Base-by-base conservation (phyloP, 1,140 invertebrate genomes). In the Babylonia areolata region DNA sequence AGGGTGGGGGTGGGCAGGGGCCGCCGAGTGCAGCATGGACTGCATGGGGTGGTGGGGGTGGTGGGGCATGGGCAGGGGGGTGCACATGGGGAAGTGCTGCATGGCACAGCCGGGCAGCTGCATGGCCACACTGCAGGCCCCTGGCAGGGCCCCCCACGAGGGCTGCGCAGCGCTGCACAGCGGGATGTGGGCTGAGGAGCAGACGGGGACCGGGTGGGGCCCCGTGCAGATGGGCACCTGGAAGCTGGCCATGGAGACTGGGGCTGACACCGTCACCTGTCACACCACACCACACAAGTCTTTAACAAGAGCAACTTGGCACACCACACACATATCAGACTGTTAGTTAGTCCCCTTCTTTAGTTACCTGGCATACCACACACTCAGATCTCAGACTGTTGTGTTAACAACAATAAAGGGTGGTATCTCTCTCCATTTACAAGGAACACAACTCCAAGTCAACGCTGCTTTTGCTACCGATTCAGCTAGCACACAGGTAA, bases 191-290 rank as follows among this genome's bases (percentile, higher is more conserved):
- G 88, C 85, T n/a, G 91, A 88, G 17, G 91, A 91, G 75, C 93
- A 93, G 73, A 93, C 90, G 23, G 92, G 92, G 81, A 93, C 89
- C 73, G 91, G 90, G 86, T 94, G 93, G 37, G 92, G 89, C 71
- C 91, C 91, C 40, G 93, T 91, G 89, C 94, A 93, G 84, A 94
- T 85, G 81, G 93, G 92, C 77, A 94, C 90, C 46, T 87, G 93
- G 90, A 91, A 95, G 84, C 91, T 95, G 87, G 96, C 92, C 86
- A 95, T 93, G 28, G 95, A 95, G 84, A 96, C 92, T 42, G 96
- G 95, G 84, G 96, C 94, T 73, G 96, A 95, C 31, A 96, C 95
- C 71, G 96, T 96, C 82, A 96, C 95, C 95, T 95, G 92, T 90
- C n/a, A n/a, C n/a, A n/a, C n/a, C n/a, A n/a, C n/a, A n/a, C n/a